These are phyloP conservation scores for Bradypodion ventrale DNA, from an alignment of 2,797 vertebrate genomes.

Conservation along the genomic window DNA sequence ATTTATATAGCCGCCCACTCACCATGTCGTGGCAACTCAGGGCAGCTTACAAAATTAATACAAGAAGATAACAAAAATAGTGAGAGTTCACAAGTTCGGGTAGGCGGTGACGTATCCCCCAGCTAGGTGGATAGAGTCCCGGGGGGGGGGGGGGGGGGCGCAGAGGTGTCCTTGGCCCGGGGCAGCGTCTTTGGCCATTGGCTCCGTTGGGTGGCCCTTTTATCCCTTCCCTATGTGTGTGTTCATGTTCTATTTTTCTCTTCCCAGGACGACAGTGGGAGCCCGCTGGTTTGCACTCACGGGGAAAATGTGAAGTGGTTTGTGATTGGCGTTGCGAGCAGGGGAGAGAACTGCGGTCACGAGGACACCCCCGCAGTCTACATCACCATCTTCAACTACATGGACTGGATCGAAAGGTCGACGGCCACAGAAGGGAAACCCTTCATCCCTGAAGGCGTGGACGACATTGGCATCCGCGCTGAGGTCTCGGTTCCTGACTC, in stretches of 20 bases:
- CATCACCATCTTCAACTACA: conserved; percentile 46
- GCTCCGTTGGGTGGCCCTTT: no score
- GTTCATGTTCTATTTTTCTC: background rate
- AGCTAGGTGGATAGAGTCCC: no score
- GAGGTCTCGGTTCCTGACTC: background rate
- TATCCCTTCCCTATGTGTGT: no score
- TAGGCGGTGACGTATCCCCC: no score
- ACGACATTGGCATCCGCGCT: accelerated
- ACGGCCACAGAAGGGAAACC: conserved; percentile 62
- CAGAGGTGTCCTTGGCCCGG: no score
- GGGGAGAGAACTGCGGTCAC: conserved; percentile 46
- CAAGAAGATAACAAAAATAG: no score
- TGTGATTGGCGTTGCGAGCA: conserved; percentile 67
- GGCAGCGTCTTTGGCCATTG: no score
- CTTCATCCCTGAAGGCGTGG: conserved; percentile 27
- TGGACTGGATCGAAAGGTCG: conserved; percentile 59
- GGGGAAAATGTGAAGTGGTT: conserved; percentile 63
- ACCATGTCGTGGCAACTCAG: no score
- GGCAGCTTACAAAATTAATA: no score
- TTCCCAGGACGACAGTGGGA: conserved; percentile 69
- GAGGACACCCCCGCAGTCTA: conserved; percentile 44
- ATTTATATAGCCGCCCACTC: no score
- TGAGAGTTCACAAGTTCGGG: no score
- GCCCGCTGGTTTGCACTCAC: conserved; percentile 66
- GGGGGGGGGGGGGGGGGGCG: no score